phyloP scores from a whole-genome alignment of 2,113 vertebrate genomes.

The Phasianus colchicus region DNA sequence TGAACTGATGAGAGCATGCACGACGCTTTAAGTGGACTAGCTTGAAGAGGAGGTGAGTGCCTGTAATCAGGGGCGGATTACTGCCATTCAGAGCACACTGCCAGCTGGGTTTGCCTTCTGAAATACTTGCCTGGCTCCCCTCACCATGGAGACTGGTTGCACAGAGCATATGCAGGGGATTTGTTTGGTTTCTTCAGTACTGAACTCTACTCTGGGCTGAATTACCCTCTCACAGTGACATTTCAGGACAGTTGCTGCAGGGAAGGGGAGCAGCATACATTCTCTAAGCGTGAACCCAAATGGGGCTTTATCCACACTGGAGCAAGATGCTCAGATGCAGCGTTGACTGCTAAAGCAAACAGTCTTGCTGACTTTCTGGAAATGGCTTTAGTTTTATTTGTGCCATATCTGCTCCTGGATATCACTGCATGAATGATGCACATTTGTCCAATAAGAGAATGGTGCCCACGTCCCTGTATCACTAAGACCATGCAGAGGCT shows the following conservation, averaged over 20 bases:
- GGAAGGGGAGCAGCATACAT: not conserved
- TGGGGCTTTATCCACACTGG: not conserved
- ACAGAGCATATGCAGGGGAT: not conserved
- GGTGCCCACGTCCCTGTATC: not conserved
- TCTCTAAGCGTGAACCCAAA: not conserved
- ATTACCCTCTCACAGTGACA: not conserved
- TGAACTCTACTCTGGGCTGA: not conserved
- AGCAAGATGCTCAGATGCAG: not conserved
- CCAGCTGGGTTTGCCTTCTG: slow-evolving; percentile 66
- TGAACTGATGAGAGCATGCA: slow-evolving; percentile 60
- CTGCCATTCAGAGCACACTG: slow-evolving; percentile 50
- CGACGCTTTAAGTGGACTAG: slow-evolving; percentile 60
- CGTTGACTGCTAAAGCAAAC: not conserved
- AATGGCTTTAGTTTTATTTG: not conserved
- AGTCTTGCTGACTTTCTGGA: not conserved
- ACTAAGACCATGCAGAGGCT: not conserved
- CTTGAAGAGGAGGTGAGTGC: slow-evolving; percentile 67
- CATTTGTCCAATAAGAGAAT: not conserved
- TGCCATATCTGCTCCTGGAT: not conserved
- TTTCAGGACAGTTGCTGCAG: not conserved
- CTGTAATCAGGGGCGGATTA: slow-evolving; percentile 69
- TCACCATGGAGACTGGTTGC: slow-evolving; percentile 49
- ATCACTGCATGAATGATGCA: not conserved
- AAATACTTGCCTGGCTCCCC: slow-evolving; percentile 21
- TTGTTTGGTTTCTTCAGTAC: not conserved